Conservation (phyloP, 2,888 invertebrate genomes). For the Pelosia muscerda region DNA sequence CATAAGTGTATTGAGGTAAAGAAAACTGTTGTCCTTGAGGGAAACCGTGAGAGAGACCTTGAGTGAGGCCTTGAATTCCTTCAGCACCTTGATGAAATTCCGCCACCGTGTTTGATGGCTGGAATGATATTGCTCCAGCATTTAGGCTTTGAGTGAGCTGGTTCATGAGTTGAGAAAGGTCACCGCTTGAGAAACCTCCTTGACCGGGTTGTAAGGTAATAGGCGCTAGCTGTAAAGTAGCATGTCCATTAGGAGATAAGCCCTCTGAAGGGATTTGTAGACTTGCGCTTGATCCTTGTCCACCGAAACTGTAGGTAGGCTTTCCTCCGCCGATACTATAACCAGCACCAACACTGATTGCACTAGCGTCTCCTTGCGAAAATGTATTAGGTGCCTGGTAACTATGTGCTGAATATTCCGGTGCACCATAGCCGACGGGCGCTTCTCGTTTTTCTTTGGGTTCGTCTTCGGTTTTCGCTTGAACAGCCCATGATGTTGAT, state of each 20-base stretch:
- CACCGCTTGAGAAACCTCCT: constrained; percentile 64
- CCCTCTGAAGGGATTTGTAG: constrained; percentile 68
- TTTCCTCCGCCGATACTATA: constrained; percentile 82
- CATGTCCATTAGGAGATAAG: constrained; percentile 68
- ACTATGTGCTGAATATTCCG: constrained; percentile 53
- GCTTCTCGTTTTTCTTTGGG: constrained; percentile 80
- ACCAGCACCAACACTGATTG: constrained; percentile 81
- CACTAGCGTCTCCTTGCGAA: constrained; percentile 72
- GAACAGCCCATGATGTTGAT: constrained; percentile 72
- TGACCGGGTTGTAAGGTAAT: constrained; percentile 73
- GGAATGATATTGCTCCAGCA: constrained; percentile 71
- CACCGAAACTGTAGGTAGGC: constrained; percentile 68
- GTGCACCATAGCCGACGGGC: constrained; percentile 64
- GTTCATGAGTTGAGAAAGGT: constrained; percentile 78
- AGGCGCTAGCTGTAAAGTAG: constrained; percentile 72
- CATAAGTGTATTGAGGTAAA: constrained; percentile 69
- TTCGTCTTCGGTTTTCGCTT: constrained; percentile 70
- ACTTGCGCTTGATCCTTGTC: constrained; percentile 63
- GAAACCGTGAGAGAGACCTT: constrained; percentile 56
- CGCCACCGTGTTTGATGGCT: constrained; percentile 66
- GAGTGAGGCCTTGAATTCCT: constrained; percentile 57
- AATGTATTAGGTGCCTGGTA: constrained; percentile 52
- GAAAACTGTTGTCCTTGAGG: constrained; percentile 63
- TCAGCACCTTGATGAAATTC: constrained; percentile 69
- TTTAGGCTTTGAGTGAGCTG: constrained; percentile 75